Evolutionary conservation across 2,113 vertebrate species (phyloP), one percentile per base, ranked within the genome.

Genomic region (Gasterosteus aculeatus): DNA sequence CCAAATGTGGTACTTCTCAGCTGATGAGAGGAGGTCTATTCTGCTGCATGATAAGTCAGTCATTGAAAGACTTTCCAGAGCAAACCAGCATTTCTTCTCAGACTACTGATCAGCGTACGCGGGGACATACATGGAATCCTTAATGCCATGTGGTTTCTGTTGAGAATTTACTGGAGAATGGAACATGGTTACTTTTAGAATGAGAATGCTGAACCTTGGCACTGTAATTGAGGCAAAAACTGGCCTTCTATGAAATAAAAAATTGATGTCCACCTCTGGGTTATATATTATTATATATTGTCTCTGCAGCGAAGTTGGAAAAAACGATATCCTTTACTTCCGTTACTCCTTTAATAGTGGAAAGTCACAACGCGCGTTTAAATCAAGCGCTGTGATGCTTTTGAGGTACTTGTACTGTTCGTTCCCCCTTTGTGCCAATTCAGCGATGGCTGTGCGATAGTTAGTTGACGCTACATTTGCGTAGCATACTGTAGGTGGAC

Each of bases 71-170:
- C 33, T 75, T 72, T 77, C 73, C 56, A 65, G 61, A 5, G 56
- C 0, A 78, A 79, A 71, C 61, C 5, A 64, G 39, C 14, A 12
- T 70, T 47, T 58, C 7, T 8, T 64, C 26, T 35, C 15, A 77
- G 58, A 35, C 15, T 51, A 19, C 15, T 64, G 18, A 60, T 49
- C n/a, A 51, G 54, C 6, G 54, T 31, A 3, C 51, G 11, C 31
- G 35, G 22, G 12, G 12, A 58, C 5, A 60, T 44, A 8, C 47
- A 64, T 39, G 44, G 38, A 29, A 31, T 10, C 33, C 5, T 5
- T 35, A 80, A 65, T 61, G 41, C 31, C 3, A 1, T 41, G 53
- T 46, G 41, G 33, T 9, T 42, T 62, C 38, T 62, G 10, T 22
- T 10, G 6, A 67, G 42, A 74, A 41, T 57, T 63, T 71, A 29